phyloP scores from a whole-genome alignment of 1,140 invertebrate genomes.

The Archivesica marissinica region DNA sequence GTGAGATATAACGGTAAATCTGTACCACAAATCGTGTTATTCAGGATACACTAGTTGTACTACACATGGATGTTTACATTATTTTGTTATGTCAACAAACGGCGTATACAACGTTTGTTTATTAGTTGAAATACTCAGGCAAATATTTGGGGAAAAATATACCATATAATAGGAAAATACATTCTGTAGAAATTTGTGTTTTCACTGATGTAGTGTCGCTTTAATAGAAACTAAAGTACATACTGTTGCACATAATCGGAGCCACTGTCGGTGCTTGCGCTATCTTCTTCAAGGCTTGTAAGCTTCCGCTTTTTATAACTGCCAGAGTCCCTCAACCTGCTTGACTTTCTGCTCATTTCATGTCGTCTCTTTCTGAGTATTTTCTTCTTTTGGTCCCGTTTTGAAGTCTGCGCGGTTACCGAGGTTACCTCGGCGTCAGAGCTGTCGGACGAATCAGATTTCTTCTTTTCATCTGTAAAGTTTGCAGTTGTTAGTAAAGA shows the following conservation, averaged over 20 bases:
- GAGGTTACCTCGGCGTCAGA: neutral
- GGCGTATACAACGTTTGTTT: too few relatives aligned
- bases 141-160: too few relatives aligned
- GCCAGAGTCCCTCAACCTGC: neutral
- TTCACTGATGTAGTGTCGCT: too few relatives aligned
- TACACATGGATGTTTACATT: neutral
- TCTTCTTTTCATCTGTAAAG: neutral
- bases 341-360: neutral
- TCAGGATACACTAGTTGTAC: too few relatives aligned
- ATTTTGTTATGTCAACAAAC: too few relatives aligned
- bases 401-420: neutral
- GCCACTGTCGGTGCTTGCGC: neutral
- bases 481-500: too few relatives aligned
- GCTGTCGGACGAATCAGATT: neutral
- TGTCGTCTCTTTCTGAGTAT: neutral
- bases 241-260: slow-evolving; percentile 35
- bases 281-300: neutral
- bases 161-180: too few relatives aligned
- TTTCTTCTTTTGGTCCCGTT: neutral
- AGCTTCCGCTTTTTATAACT: slow-evolving; percentile 1
- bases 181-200: too few relatives aligned
- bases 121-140: too few relatives aligned
- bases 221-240: neutral
- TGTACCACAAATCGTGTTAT: too few relatives aligned
- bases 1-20: too few relatives aligned